These are phyloP conservation scores for Epinephelus moara DNA, from an alignment of 2,113 vertebrate species.

Conservation along the genomic window DNA sequence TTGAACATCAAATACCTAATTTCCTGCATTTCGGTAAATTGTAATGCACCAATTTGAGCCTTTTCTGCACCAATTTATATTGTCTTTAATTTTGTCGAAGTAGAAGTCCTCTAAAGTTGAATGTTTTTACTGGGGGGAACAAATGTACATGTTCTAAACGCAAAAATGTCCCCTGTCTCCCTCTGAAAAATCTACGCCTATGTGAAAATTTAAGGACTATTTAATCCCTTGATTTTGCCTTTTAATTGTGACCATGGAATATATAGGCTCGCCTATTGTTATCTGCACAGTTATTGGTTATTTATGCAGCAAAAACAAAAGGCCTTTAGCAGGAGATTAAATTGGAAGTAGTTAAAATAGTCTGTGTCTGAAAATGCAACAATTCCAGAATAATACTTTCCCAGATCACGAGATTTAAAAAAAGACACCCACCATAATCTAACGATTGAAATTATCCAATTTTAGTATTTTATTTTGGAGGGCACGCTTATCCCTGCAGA, in stretches of 20 bases:
- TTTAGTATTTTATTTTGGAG: neutral
- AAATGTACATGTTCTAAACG: too few species aligned
- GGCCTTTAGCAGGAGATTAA: neutral
- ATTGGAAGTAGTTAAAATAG: neutral
- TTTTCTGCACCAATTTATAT: too few species aligned
- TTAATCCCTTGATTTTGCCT: neutral
- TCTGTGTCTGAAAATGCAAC: neutral
- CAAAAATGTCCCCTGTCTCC: too few species aligned
- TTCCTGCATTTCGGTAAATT: too few species aligned
- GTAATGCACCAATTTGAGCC: too few species aligned
- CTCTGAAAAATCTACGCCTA: too few species aligned
- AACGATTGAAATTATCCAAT: neutral
- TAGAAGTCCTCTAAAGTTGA: too few species aligned
- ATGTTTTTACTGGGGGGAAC: too few species aligned
- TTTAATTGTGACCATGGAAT: neutral
- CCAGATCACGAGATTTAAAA: too few species aligned
- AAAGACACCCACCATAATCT: neutral
- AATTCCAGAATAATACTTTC: neutral
- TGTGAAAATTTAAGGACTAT: neutral
- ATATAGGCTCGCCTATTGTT: too few species aligned
- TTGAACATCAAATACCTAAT: too few species aligned
- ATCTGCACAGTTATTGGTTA: neutral
- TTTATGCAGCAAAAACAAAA: neutral
- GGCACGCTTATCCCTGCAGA: neutral
- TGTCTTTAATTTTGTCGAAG: too few species aligned